Conservation (phyloP, 2,113 vertebrate genomes). For the Vulpes vulpes region DNA sequence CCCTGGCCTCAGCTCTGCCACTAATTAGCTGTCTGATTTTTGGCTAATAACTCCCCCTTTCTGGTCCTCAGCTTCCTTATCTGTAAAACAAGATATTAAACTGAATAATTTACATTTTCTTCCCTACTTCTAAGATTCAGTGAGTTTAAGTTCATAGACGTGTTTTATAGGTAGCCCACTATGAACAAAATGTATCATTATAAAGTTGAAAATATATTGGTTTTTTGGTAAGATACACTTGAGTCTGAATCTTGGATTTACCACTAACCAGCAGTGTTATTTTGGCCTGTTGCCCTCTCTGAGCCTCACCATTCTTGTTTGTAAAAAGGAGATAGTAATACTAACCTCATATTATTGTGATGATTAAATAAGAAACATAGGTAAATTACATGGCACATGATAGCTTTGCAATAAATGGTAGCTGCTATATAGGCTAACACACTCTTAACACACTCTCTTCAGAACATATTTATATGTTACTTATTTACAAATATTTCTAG, state of each 20-base stretch:
- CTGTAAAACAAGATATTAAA: slow-evolving; percentile 18
- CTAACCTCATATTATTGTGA: not conserved
- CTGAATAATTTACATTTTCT: not conserved
- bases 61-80: not conserved
- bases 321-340: not conserved
- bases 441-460: not conserved
- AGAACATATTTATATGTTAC: not conserved
- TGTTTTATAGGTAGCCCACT: slow-evolving; percentile 23
- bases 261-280: not conserved
- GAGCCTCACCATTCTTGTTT: not conserved
- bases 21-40: not conserved
- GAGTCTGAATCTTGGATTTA: slow-evolving; percentile 3
- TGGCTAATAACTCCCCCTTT: not conserved
- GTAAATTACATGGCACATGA: not conserved
- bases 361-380: slow-evolving; percentile 16
- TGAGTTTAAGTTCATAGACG: not conserved
- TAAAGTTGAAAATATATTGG: slow-evolving; percentile 22
- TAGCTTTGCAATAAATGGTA: not conserved
- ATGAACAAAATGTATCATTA: not conserved
- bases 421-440: not conserved
- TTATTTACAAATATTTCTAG: slow-evolving; percentile 58
- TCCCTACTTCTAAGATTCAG: not conserved
- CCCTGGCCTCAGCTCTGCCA: not conserved
- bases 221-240: slow-evolving; percentile 37
- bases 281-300: not conserved